Evolutionary conservation across 2,888 invertebrate genomes (phyloP), one percentile per base, ranked within the genome.

Genomic region (Rotaria magnacalcarata): DNA sequence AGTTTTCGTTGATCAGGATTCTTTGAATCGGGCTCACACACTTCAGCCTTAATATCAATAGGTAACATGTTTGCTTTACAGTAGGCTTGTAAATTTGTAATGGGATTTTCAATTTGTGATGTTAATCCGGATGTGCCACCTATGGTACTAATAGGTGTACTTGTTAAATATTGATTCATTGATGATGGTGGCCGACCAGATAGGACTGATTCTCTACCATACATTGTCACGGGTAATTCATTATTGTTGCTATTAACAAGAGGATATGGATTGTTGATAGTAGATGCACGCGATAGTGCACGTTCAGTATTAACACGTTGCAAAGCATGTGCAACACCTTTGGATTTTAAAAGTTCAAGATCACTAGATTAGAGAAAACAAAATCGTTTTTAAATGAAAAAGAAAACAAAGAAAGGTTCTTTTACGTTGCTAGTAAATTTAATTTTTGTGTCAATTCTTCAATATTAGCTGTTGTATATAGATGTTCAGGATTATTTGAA

Each of bases 21-120:
- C 5, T 67, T 67, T 34, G 67, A 34, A 67, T 67, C 47, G 7
- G 80, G 47, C 16, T 47, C 24, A 80, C 80, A 80, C 24, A 10
- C 11, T 11, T 47, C n/a, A 24, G 80, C 47, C 47, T 80, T 80
- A 24, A 80, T 80, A 47, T 80, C 80, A 47, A 80, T n/a, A 47
- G 43, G 47, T n/a, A 80, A n/a, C 80, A 80, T 80, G n/a, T 80
- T 80, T 10, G 80, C 80, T 47, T 80, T 80, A 14, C 80, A 80
- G n/a, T 80, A 80, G 24, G 47, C 80, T 47, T 80, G 80, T 47
- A 80, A 80, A 80, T 80, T 80, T 47, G 80, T 80, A 47, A 80
- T 80, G 4, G 80, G 80, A 47, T 80, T 80, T 80, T 80, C 47
- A 47, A 80, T 80, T n/a, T 43, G 80, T 80, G 24, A 0, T 2